Conservation (phyloP, 2,888 invertebrate genomes). For the Mythimna ferrago region DNA sequence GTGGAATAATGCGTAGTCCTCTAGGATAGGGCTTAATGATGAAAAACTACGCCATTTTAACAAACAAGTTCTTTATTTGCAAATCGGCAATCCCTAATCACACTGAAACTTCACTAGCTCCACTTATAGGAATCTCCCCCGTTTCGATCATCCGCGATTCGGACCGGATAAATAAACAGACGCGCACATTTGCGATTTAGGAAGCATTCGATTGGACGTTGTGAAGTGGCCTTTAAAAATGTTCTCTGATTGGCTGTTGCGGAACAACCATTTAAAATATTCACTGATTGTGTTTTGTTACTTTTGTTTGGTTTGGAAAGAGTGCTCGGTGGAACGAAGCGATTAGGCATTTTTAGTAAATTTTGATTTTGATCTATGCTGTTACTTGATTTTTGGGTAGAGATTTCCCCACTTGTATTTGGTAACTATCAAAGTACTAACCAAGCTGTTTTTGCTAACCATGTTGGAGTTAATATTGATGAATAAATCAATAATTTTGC, state of each 20-base stretch:
- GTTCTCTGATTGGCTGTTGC: conserved; percentile 37
- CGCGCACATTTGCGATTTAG: conserved; percentile 41
- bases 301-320: conserved; percentile 42
- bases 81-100: background rate
- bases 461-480: too few relatives aligned
- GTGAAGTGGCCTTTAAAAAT: conserved; percentile 33
- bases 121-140: background rate
- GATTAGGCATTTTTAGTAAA: background rate
- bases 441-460: too few relatives aligned
- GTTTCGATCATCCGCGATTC: conserved; percentile 30
- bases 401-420: too few relatives aligned
- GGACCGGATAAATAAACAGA: conserved; percentile 40
- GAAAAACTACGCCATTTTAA: background rate
- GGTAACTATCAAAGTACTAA: too few relatives aligned
- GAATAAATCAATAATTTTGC: background rate
- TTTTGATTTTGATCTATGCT: background rate
- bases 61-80: too few relatives aligned
- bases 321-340: background rate
- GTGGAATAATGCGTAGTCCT: too few relatives aligned
- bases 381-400: too few relatives aligned
- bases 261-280: conserved; percentile 30
- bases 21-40: too few relatives aligned
- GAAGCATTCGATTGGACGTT: conserved; percentile 33
- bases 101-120: background rate
- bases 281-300: conserved; percentile 41